A percentile compares a stretch with the other conserved stretches of the same genome.
Evolutionary conservation across 2,797 vertebrate species (phyloP).

Genomic region (Anniella stebbinsi): DNA sequence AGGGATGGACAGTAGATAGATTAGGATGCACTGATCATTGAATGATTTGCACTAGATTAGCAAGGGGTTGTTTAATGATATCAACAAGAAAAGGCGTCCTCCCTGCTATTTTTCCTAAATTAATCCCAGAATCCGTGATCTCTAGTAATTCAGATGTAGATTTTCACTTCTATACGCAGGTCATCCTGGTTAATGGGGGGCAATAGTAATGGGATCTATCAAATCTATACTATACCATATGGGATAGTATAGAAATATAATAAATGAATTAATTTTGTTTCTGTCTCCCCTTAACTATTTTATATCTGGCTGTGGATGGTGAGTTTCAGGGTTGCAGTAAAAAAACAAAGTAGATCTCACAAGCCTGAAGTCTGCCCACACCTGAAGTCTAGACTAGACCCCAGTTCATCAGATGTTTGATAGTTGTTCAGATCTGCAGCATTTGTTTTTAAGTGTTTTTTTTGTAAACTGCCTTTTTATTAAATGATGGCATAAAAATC

Average conservation of each 20-base stretch:
- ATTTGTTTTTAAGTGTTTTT: neutral
- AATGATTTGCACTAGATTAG: neutral
- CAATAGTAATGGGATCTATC: neutral
- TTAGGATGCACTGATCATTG: neutral
- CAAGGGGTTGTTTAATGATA: neutral
- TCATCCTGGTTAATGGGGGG: neutral
- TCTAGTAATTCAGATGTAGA: neutral
- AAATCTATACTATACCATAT: too few species aligned
- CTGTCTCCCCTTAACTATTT: neutral
- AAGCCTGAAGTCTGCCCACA: neutral
- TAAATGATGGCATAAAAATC: neutral
- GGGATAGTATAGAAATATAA: too few species aligned
- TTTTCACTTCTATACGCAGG: neutral
- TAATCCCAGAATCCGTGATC: neutral
- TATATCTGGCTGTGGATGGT: neutral
- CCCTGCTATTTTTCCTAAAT: too few species aligned
- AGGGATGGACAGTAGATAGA: neutral
- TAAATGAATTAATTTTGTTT: neutral
- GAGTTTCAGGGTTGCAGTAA: neutral
- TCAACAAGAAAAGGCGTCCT: too few species aligned
- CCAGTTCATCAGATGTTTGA: neutral
- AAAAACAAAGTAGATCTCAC: neutral
- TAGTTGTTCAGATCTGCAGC: neutral
- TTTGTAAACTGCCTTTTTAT: neutral
- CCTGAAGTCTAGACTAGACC: too few species aligned